A percentile compares a stretch with the other conserved stretches of the same genome.
These are phyloP conservation scores for Indicator indicator DNA, from an alignment of 2,113 vertebrate species.

Conservation along the genomic window DNA sequence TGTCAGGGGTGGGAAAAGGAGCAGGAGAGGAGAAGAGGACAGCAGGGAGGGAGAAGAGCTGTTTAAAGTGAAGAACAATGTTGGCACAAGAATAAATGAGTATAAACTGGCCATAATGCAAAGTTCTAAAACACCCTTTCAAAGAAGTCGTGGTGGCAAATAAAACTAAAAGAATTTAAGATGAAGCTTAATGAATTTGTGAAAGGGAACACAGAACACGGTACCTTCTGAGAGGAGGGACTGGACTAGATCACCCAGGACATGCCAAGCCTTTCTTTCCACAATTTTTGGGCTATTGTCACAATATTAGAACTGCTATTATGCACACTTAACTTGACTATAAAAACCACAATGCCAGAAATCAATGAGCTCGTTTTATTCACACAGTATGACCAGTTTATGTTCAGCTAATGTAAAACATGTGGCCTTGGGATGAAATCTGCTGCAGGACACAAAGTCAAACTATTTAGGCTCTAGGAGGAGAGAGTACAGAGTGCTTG, in stretches of 20 bases:
- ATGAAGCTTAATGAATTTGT: slow-evolving; percentile 42
- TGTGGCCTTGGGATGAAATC: slow-evolving; percentile 19
- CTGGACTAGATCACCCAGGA: slow-evolving; percentile 34
- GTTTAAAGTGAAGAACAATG: slow-evolving; percentile 66
- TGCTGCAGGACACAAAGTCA: background rate
- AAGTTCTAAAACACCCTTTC: slow-evolving; percentile 50
- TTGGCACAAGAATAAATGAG: slow-evolving; percentile 65
- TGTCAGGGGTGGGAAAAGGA: slow-evolving; percentile 40
- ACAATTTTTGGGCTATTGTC: slow-evolving; percentile 11
- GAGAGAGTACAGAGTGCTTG: background rate
- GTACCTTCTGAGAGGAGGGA: slow-evolving; percentile 60
- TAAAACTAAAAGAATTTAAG: slow-evolving; percentile 41
- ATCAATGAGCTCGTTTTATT: slow-evolving; percentile 54
- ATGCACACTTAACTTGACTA: slow-evolving; percentile 26
- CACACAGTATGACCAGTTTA: slow-evolving; percentile 58
- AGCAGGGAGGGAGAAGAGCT: slow-evolving; percentile 55
- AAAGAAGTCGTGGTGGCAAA: slow-evolving; percentile 37
- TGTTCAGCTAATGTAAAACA: slow-evolving; percentile 63
- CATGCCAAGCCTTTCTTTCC: slow-evolving; percentile 36
- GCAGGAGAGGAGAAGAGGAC: slow-evolving; percentile 34
- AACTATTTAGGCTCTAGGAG: background rate
- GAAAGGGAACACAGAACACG: background rate
- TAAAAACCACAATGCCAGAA: slow-evolving; percentile 52
- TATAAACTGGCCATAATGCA: slow-evolving; percentile 26
- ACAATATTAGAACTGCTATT: slow-evolving; percentile 40